Percentiles rank a stretch among this genome's conserved stretches.
These are phyloP conservation scores for Cryptoleucopteryx plumbea DNA, from an alignment of 2,113 vertebrate species.

Conservation along the genomic window DNA sequence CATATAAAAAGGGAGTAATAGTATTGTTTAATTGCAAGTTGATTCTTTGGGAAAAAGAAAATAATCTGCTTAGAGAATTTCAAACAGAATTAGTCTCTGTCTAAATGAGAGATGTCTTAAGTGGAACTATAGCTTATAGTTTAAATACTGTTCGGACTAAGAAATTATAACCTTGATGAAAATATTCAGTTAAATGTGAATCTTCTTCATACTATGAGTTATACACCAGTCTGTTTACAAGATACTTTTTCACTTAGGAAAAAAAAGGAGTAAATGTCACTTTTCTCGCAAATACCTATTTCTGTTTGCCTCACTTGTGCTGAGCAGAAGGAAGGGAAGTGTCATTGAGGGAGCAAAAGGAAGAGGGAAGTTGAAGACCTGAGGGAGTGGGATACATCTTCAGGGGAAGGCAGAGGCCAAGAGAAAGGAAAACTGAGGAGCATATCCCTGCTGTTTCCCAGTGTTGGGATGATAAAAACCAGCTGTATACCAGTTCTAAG, in stretches of 20 bases:
- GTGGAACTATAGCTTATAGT: background rate
- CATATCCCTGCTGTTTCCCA: slow-evolving; percentile 37
- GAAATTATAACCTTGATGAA: background rate
- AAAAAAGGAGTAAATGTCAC: background rate
- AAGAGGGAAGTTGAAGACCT: background rate
- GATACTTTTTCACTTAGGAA: background rate
- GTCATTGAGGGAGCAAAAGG: background rate
- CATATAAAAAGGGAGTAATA: background rate
- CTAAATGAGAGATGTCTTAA: background rate
- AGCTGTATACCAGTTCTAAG: slow-evolving; percentile 26
- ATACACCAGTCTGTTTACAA: background rate
- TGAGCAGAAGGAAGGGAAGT: background rate
- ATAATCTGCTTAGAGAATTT: background rate
- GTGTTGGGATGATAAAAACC: slow-evolving; percentile 43
- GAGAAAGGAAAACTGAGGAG: slow-evolving; percentile 28
- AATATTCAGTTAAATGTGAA: background rate
- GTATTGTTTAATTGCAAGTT: background rate
- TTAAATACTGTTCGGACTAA: background rate
- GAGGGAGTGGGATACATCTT: slow-evolving; percentile 7
- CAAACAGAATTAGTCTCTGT: background rate
- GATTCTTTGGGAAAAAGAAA: background rate
- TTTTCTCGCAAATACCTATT: background rate
- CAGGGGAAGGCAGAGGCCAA: slow-evolving; percentile 33
- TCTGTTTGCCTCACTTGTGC: background rate
- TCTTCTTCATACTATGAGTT: background rate